Percentiles rank a stretch among this genome's conserved stretches.
Evolutionary conservation across 1,140 invertebrate species (phyloP).

Genomic region (Bombus terrestris): DNA sequence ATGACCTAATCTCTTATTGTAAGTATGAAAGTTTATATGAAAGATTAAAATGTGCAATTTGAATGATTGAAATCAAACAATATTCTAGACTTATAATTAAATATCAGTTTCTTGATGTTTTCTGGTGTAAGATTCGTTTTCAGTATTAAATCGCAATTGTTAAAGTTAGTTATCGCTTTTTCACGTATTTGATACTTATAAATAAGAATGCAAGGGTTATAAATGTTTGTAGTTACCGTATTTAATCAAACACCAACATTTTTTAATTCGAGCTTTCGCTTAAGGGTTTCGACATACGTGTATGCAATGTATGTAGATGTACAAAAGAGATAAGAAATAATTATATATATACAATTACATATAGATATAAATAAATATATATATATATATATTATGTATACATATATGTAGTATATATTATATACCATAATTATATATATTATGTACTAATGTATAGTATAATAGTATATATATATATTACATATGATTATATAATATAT

Average conservation of each 20-base stretch:
- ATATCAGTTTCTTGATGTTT: background rate
- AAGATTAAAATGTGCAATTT: background rate
- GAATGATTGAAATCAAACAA: background rate
- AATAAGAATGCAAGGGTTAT: slow-evolving; percentile 35
- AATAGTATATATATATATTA: background rate
- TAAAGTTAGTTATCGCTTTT: background rate
- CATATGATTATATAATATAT: slow-evolving; percentile 49
- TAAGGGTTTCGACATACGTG: slow-evolving; percentile 60
- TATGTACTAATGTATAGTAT: no score
- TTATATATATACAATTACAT: slow-evolving; percentile 56
- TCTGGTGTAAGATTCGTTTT: background rate
- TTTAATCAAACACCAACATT: slow-evolving; percentile 48
- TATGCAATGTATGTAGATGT: slow-evolving; percentile 64
- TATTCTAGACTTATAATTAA: background rate
- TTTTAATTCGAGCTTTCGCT: slow-evolving; percentile 58
- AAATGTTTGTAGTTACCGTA: slow-evolving; percentile 47
- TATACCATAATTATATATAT: no score
- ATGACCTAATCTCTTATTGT: background rate
- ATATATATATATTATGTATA: no score
- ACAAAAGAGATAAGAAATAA: slow-evolving; percentile 62
- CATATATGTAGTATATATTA: no score
- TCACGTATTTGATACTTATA: slow-evolving; percentile 25
- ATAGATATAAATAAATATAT: slow-evolving; percentile 49
- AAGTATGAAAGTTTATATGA: background rate
- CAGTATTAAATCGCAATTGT: background rate